Conservation (phyloP, 1,140 invertebrate genomes). For the Drosophila varians region DNA sequence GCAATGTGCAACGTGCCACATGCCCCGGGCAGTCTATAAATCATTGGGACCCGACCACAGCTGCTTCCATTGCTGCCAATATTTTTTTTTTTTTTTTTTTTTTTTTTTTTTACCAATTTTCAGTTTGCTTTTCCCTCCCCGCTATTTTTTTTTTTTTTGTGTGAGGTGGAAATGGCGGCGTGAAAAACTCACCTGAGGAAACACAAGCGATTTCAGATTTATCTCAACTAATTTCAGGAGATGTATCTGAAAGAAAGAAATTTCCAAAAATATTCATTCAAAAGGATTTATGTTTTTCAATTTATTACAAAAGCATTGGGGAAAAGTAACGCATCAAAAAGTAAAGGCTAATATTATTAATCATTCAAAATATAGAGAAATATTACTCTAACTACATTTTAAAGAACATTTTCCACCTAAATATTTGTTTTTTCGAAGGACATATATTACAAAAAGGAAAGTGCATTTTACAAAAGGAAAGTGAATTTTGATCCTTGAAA, state of each 20-base stretch:
- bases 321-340: too few species aligned
- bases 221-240: neutral
- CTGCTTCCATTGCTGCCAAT: constrained; percentile 34
- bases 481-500: too few species aligned
- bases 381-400: too few species aligned
- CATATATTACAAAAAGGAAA: too few species aligned
- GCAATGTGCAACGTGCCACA: neutral
- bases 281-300: too few species aligned
- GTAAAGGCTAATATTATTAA: too few species aligned
- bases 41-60: constrained; percentile 32
- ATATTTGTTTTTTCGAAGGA: too few species aligned
- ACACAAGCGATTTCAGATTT: neutral
- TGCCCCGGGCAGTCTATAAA: constrained; percentile 28
- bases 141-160: neutral
- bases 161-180: constrained; percentile 8
- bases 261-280: neutral
- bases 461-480: too few species aligned
- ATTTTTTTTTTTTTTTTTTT: constrained; percentile 16
- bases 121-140: neutral
- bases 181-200: constrained; percentile 13
- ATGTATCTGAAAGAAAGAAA: neutral
- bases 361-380: too few species aligned
- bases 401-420: too few species aligned
- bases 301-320: too few species aligned
- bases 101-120: constrained; percentile 38